A percentile compares a stretch with the other conserved stretches of the same genome.
Evolutionary conservation across 23 tunicate species (phyloP).

Genomic region (Trididemnum clinides): DNA sequence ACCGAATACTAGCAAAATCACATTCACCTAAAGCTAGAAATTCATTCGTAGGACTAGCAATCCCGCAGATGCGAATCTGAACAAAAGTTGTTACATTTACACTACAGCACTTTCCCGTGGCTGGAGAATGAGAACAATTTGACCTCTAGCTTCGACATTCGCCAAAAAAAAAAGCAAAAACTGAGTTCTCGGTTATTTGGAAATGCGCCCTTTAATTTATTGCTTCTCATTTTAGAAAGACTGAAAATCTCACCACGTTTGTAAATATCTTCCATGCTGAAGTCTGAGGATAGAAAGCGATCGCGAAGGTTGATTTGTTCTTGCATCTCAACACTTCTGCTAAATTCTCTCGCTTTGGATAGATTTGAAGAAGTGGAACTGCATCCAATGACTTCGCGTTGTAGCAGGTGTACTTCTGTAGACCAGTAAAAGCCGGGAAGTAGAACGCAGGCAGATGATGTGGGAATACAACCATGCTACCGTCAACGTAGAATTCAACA

Average conservation of each 20-base stretch:
- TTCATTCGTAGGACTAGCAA: no score
- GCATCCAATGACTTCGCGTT: not conserved
- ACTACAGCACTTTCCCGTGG: no score
- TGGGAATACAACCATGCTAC: not conserved
- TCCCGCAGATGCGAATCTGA: no score
- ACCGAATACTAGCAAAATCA: no score
- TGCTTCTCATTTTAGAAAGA: not conserved
- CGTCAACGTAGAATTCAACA: constrained; percentile 14
- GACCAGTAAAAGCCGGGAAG: not conserved
- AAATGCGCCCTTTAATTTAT: no score
- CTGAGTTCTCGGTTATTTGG: no score
- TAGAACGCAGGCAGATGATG: not conserved
- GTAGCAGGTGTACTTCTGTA: not conserved
- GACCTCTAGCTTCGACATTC: no score
- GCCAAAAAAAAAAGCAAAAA: no score
- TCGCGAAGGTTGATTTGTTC: not conserved
- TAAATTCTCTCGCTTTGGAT: not conserved
- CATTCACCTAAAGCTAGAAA: no score
- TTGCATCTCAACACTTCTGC: not conserved
- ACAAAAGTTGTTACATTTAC: no score
- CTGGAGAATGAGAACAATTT: no score
- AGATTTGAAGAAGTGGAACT: constrained; percentile 10
- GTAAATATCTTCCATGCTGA: constrained; percentile 2
- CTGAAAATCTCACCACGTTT: not conserved
- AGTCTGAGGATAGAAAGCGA: constrained; percentile 33